Evolutionary conservation across 2,797 vertebrate genomes (phyloP), one percentile per base, ranked within the genome.

Genomic region (Girardinus metallicus): DNA sequence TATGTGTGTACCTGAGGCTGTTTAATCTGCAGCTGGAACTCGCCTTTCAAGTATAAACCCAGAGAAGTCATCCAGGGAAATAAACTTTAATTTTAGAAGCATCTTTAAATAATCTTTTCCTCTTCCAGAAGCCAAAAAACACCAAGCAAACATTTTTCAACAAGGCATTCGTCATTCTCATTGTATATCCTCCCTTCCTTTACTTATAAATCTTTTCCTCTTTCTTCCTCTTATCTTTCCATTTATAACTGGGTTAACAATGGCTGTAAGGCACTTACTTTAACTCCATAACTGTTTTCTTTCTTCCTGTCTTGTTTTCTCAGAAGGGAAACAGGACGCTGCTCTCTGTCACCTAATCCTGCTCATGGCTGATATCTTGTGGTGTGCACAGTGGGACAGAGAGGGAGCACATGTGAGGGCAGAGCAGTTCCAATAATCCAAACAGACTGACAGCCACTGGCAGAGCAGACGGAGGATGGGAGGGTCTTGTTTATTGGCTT

Each of bases 381-480:
- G 62, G 73, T 83, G 79, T 77, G 85, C 47, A 66, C 57, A 74
- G 79, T 66, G 76, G 77, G 74, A 55, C 79, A 73, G 79, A 76
- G 78, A 76, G 70, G 72, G 84, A 36, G 53, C 88, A 29, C 74
- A 86, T 82, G 90, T 73, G 82, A 83, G 88, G 89, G 87, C 88
- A 73, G 89, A 87, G 89, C 84, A 82, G 87, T 88, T 91, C 85
- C 86, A 86, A 77, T 91, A 93, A 94, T 91, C 86, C 92, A 93
- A 93, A 93, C 93, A 92, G 93, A 91, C 92, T 82, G 90, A 89
- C 87, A 76, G 80, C 80, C 80, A 88, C 76, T 51, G 76, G 77
- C 75, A 29, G 78, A 76, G 76, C 4, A 16, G 73, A 21, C 1
- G 1, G 57, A 62, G 18, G 73, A 77, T 46, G 81, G 83, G 71